Percentiles rank a stretch among this genome's conserved stretches.
Evolutionary conservation across 2,888 invertebrate genomes (phyloP).

Genomic region (Phorcus lineatus): DNA sequence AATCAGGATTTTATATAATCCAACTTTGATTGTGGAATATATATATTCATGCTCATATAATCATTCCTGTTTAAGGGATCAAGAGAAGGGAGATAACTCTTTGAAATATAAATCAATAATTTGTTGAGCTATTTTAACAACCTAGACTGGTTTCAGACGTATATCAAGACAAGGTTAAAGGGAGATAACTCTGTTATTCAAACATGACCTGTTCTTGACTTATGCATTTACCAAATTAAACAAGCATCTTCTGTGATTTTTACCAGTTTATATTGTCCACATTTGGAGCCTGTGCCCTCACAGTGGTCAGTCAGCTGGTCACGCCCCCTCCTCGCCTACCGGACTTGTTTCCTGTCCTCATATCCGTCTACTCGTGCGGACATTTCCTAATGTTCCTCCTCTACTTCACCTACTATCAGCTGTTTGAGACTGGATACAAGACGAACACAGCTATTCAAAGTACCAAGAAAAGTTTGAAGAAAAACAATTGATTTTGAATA

Average conservation of each 20-base stretch:
- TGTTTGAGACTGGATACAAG: constrained; percentile 31
- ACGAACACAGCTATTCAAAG: background rate
- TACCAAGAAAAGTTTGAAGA: background rate
- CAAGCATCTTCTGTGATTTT: constrained; percentile 44
- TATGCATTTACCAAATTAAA: constrained; percentile 9
- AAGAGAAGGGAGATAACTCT: background rate
- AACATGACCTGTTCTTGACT: no score
- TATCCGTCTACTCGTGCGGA: constrained; percentile 87
- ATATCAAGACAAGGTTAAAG: no score
- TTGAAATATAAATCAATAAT: no score
- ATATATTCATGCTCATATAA: background rate
- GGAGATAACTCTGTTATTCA: background rate
- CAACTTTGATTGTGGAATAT: no score
- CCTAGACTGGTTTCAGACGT: no score
- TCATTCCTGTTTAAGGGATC: background rate
- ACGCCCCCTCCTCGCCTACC: constrained; percentile 86
- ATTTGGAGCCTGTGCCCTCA: constrained; percentile 80
- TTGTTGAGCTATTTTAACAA: no score
- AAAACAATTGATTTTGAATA: background rate
- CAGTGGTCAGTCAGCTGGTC: constrained; percentile 79
- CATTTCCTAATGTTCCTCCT: constrained; percentile 83
- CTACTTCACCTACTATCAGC: constrained; percentile 69
- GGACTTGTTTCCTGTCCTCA: constrained; percentile 87
- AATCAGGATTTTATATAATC: no score
- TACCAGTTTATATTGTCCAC: constrained; percentile 78